Evolutionary conservation across 2,888 invertebrate species (phyloP).

Genomic region (Spisula subtruncata): DNA sequence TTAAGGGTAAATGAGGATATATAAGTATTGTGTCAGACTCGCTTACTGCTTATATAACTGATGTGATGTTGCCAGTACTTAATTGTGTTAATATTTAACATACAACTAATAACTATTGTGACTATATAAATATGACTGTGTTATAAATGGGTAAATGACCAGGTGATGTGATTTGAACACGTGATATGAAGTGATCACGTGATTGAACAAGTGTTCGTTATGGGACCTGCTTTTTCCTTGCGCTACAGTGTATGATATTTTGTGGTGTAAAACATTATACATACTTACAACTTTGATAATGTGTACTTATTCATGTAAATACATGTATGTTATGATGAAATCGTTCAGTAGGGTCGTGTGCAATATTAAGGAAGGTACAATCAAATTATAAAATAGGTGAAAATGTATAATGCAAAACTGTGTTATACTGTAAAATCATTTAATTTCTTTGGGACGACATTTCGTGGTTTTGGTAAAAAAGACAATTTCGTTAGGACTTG

Average conservation of each 20-base stretch:
- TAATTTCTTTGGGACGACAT: no score
- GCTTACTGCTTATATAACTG: background rate
- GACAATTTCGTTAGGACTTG: no score
- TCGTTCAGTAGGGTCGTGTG: slow-evolving; percentile 6
- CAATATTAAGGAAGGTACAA: background rate
- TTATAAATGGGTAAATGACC: background rate
- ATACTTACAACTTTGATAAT: background rate
- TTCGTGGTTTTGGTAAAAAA: no score
- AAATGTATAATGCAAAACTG: no score
- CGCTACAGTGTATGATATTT: background rate
- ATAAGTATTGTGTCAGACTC: background rate
- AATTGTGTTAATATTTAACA: background rate
- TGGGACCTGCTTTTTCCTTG: background rate
- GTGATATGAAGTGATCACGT: background rate
- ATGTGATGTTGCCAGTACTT: background rate
- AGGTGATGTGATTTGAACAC: background rate
- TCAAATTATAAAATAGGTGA: background rate
- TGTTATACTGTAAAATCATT: no score
- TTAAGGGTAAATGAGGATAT: slow-evolving; percentile 30
- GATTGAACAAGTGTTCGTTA: background rate
- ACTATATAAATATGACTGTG: background rate
- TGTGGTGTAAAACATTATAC: background rate
- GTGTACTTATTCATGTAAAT: background rate
- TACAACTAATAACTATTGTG: background rate
- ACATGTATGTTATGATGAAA: no score